Evolutionary conservation across 2,113 vertebrate species (phyloP).

Genomic region (Thunnus maccoyii): DNA sequence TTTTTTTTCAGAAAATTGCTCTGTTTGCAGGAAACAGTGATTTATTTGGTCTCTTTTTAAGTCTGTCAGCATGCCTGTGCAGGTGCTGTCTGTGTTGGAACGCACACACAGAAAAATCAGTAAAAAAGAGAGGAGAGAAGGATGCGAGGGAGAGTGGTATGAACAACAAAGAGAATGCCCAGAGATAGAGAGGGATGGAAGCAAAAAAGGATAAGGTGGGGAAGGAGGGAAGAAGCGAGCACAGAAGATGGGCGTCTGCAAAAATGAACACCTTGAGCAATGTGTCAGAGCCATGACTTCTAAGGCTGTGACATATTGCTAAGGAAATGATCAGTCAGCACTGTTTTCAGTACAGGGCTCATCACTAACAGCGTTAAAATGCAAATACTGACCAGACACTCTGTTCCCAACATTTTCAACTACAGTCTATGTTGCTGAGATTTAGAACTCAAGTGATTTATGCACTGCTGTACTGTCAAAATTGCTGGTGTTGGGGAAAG

Average conservation of each 20-base stretch:
- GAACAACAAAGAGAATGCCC: slow-evolving; percentile 70
- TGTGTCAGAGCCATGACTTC: slow-evolving; percentile 66
- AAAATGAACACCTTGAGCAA: slow-evolving; percentile 72
- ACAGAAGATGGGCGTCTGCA: slow-evolving; percentile 63
- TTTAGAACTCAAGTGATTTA: slow-evolving; percentile 16
- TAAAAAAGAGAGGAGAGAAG: slow-evolving; percentile 4
- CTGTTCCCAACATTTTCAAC: slow-evolving; percentile 28
- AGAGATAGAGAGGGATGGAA: slow-evolving; percentile 54
- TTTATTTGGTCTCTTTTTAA: slow-evolving; percentile 67
- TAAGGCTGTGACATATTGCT: slow-evolving; percentile 65
- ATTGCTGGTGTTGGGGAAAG: background rate
- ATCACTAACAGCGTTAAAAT: slow-evolving; percentile 62
- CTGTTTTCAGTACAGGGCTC: slow-evolving; percentile 54
- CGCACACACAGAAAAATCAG: slow-evolving; percentile 34
- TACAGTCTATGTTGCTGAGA: background rate
- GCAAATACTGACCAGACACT: slow-evolving; percentile 50
- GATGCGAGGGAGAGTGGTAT: slow-evolving; percentile 44
- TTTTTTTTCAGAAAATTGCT: slow-evolving; percentile 44
- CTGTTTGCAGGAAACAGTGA: slow-evolving; percentile 65
- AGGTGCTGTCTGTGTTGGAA: slow-evolving; percentile 58
- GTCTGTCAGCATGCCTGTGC: slow-evolving; percentile 66
- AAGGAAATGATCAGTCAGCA: slow-evolving; percentile 76
- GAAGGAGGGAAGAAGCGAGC: slow-evolving; percentile 46
- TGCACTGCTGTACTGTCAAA: slow-evolving; percentile 16
- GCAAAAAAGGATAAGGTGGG: slow-evolving; percentile 23